Base-by-base conservation (phyloP, 2,888 invertebrate genomes). In the Andrena hattorfiana region DNA sequence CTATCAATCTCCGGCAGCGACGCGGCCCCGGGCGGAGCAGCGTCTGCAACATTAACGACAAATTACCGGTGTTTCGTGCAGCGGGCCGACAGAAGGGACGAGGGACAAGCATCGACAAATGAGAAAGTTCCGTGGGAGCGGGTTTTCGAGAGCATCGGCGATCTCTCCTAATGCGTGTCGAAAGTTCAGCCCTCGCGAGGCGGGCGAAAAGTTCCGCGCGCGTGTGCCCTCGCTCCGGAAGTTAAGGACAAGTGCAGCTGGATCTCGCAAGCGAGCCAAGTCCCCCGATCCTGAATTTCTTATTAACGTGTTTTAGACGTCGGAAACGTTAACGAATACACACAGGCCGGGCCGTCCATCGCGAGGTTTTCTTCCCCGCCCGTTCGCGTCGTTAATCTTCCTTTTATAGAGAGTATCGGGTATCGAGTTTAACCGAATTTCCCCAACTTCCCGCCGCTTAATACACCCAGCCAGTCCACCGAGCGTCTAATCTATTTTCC, bases 391-490 rank as follows among this genome's bases (percentile, higher is more conserved):
- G 60, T 80, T 88, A 73, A 84, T 84, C 80, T 85, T 83, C 77
- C 73, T 66, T 88, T 87, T 85, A 85, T 73, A 69, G 63, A 54
- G 42, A 42, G 83, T 74, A 83, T 83, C 75, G 82, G 68, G 69
- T 85, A 77, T 82, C 82, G 72, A 75, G 75, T 82, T 81, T 77
- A 77, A 87, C 82, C 85, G 85, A 85, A 85, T 77, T 87, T 81
- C 63, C 66, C 49, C 74, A 81, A 87, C 72, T 87, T 85, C 62
- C 48, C 56, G 56, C 35, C 80, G 87, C 70, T 74, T 76, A 82
- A 75, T 70, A 76, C 75, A 69, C 59, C 69, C 30, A 8, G 35
- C 68, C 13, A 28, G 32, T 32, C 63, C 16, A 48, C 71, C 59
- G 62, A 42, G 23, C 67, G 82, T 82, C 62, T 84, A 79, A 83